Percentiles rank a stretch among this genome's conserved stretches.
These are phyloP conservation scores for Neuroterus valhalla DNA, from an alignment of 1,140 invertebrate genomes.

Conservation along the genomic window DNA sequence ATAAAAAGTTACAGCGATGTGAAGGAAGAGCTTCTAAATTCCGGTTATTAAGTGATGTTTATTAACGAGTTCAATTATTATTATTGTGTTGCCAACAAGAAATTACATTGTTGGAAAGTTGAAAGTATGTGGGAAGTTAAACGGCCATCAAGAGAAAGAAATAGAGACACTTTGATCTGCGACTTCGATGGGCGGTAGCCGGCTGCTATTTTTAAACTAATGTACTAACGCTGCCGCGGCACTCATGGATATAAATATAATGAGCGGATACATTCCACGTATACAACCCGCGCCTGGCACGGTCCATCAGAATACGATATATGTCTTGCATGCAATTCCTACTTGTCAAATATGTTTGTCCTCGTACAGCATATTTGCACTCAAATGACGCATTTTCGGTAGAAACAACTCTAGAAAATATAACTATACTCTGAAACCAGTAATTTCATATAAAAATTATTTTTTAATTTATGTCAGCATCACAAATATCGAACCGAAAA, in stretches of 20 bases:
- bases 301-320: conserved; percentile 48
- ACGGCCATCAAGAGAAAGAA: not conserved
- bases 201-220: conserved; percentile 51
- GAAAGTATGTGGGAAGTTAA: conserved; percentile 13
- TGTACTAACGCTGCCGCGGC: conserved; percentile 48
- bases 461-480: too few species aligned
- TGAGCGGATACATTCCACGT: conserved; percentile 53
- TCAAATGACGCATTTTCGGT: too few species aligned
- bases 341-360: too few species aligned
- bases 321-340: too few species aligned
- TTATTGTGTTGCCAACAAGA: not conserved
- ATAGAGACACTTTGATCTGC: conserved; percentile 21
- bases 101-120: conserved; percentile 18
- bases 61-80: conserved; percentile 15
- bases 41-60: not conserved
- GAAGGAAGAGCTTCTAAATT: not conserved
- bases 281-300: conserved; percentile 60
- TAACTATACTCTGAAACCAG: too few species aligned
- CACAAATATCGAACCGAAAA: not conserved
- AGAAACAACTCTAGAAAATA: too few species aligned
- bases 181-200: conserved; percentile 9
- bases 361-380: too few species aligned
- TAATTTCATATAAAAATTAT: too few species aligned
- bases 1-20: too few species aligned
- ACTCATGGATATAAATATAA: conserved; percentile 63